Evolutionary conservation across 1,140 invertebrate genomes (phyloP), one percentile per base, ranked within the genome.

Genomic region (Bacillus rossius): DNA sequence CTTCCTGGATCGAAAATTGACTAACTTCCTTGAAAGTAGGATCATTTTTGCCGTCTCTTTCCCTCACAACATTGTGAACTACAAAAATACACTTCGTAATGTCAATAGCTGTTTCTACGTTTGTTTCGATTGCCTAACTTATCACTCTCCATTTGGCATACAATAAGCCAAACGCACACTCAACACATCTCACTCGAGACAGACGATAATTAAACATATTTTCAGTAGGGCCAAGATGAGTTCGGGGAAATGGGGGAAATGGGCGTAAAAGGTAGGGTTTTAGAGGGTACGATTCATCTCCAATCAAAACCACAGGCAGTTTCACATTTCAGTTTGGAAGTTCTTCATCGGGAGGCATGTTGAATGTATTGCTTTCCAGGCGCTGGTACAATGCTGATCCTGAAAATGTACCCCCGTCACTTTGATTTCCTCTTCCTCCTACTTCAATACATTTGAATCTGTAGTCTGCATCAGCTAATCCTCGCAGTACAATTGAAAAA

Each of bases 231-330:
- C 4, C 58, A 22, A 66, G 47, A 42, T 23, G 37, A 19, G 61
- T 51, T 22, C 50, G 41, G 2, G 60, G 52, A 55, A 61, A 69
- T 26, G 64, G 41, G 2, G 60, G 52, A 55, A 61, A 69, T 26
- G 64, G 65, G 37, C 67, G 67, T 65, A 74, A 63, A 55, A 73
- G 20, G 34, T 68, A 61, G 8, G 51, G 20, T 26, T 59, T 61
- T 23, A 75, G 43, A 14, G 69, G 62, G 55, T 72, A 75, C 17
- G 69, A 69, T 22, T 73, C 70, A 64, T 75, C 74, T 16, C 65
- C 72, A 20, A 73, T 58, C 41, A 75, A 26, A 17, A 65, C 50
- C 22, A 65, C 56, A n/a, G 58, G 58, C 7, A 62, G 7, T 3
- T 8, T 60, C 8, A 49, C 25, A 17, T 52, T 20, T 3, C 13